These are phyloP conservation scores for Caenorhabditis sp. DNA, from an alignment of 2,888 invertebrate species.

Conservation along the genomic window DNA sequence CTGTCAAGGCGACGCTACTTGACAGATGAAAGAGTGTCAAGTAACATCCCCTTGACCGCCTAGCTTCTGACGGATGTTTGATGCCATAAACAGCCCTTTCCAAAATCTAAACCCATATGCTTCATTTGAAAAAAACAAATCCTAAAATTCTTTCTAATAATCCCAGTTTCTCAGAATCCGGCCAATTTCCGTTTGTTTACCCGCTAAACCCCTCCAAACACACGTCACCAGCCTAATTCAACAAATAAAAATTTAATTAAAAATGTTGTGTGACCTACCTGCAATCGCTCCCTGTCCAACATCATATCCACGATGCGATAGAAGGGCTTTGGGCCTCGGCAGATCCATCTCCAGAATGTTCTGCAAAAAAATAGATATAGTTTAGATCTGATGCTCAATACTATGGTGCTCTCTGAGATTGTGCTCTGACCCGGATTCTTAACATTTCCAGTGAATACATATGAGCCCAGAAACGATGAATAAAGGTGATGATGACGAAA, in stretches of 20 bases:
- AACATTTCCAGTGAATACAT: constrained; percentile 37
- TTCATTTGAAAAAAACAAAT: too few species aligned
- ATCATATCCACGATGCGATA: constrained; percentile 67
- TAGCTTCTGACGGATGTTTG: too few species aligned
- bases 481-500: constrained; percentile 12
- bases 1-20: too few species aligned
- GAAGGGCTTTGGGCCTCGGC: constrained; percentile 69
- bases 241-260: not conserved
- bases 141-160: too few species aligned
- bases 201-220: too few species aligned
- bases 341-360: constrained; percentile 71
- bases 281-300: constrained; percentile 67
- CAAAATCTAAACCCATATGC: too few species aligned
- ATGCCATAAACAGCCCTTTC: too few species aligned
- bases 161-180: not conserved
- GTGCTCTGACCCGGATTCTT: constrained; percentile 24
- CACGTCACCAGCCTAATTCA: too few species aligned
- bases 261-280: constrained; percentile 43
- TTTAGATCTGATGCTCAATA: too few species aligned
- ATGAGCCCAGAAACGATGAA: constrained; percentile 2
- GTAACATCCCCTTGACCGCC: too few species aligned
- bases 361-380: constrained; percentile 47
- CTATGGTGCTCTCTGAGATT: too few species aligned
- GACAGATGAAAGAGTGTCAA: too few species aligned
- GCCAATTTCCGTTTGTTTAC: constrained; percentile 1